Base-by-base conservation (phyloP, 2,113 vertebrate genomes). In the Limanda limanda region DNA sequence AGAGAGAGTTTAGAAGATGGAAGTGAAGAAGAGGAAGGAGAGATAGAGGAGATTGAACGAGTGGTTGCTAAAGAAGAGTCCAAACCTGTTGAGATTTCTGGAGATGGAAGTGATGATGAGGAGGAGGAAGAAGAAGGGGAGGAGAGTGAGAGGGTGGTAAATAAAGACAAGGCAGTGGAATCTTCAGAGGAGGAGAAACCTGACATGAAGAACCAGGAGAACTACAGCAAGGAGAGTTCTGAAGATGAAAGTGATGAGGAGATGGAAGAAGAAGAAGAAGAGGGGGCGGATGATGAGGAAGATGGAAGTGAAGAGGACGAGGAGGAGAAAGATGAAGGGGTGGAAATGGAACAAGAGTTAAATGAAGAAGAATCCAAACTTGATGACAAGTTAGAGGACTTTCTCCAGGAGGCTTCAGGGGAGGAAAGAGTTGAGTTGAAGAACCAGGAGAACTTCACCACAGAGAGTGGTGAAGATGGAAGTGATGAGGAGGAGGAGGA, bases 281-380 rank as follows among this genome's bases (percentile, higher is more conserved):
- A 76, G 47, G 84, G 89, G 15, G 83, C 83, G 37, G 1, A 42
- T 15, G 25, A 24, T 2, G 68, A 76, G 35, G 47, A 68, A 13
- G 73, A 57, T 12, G 40, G 11, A 24, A 59, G 0, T 2, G 24
- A 31, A 2, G n/a, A 40, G 10, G 24, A 23, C 1, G n/a, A 40
- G 10, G 24, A 23, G 1, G 55, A 81, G 37, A 15, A 25, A 13
- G 25, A 12, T 1, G 25, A 24, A 1, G 48, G 81, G 5, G 86
- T 64, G 18, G 83, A 84, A 37, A 25, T 37, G 12, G 71, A 84
- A 21, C 67, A 14, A 73, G 21, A 18, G 35, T 6, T 7, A n/a
- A 6, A 45, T 0, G 59, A 77, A 20, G 54, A 76, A 17, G 47
- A 74, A 1, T 35, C 48, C 45, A 48, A 48, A 24, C 52, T 52